Conservation (phyloP, 2,888 invertebrate species). For the Rhagonycha fulva region DNA sequence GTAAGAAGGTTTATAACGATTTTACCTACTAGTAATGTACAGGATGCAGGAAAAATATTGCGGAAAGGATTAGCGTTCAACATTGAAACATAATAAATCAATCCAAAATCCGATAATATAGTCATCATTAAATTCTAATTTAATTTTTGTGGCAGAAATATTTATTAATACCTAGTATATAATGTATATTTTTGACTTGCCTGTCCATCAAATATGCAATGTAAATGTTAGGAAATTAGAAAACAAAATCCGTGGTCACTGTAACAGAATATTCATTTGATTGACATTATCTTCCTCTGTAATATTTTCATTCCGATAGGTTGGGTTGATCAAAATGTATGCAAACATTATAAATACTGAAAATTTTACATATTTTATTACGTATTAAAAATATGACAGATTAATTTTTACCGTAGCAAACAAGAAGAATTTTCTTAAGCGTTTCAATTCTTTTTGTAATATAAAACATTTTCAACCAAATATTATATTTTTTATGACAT, state of each 20-base stretch:
- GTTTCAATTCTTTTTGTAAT: too few species aligned
- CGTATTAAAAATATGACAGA: neutral
- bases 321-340: neutral
- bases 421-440: neutral
- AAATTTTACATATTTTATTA: neutral
- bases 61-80: too few species aligned
- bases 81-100: too few species aligned
- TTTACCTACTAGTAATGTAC: too few species aligned
- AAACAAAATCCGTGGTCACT: neutral
- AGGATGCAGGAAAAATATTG: too few species aligned
- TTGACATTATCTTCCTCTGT: neutral
- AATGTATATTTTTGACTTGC: neutral
- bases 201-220: neutral
- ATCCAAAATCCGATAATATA: too few species aligned
- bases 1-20: too few species aligned
- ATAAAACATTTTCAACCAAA: too few species aligned
- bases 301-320: neutral
- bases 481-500: too few species aligned
- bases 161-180: neutral
- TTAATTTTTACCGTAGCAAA: neutral
- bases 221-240: neutral
- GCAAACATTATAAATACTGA: neutral
- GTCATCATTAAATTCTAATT: neutral
- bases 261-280: neutral
- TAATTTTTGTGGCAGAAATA: neutral